Evolutionary conservation across 2,113 vertebrate genomes (phyloP), one percentile per base, ranked within the genome.

Genomic region (Strix uralensis): DNA sequence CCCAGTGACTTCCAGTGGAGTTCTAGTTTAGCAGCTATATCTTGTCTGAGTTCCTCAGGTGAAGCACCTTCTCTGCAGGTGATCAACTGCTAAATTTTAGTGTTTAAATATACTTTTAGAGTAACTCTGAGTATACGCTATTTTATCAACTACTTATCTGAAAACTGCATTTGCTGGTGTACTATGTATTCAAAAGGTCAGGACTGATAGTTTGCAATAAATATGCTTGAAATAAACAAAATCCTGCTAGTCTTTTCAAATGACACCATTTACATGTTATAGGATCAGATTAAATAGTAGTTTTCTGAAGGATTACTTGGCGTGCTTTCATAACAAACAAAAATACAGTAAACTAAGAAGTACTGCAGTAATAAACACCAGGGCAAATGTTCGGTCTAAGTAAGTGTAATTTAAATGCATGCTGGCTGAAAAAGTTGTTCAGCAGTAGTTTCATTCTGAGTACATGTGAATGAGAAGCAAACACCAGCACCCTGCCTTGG

Each of bases 11-110:
- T 97, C 92, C 97, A 89, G 1, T 98, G 98, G 97, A 98, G 94
- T 4, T 98, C 99, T 16, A 98, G 98, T 86, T 98, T 99, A 38
- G 98, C 99, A 72, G 98, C 98, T n/a, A 71, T 99, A 67, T 97
- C 98, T 27, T 99, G 97, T 22, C 71, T 97, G 7, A 70, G 55
- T 70, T 27, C 87, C 23, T 96, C 98, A 3, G 93, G 98, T 90
- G 99, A 99, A 80, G 77, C 95, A 1, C 92, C 98, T 47, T 96
- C 98, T 16, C 96, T 98, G 57, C 99, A 99, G 98, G 99, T 99
- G 59, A 91, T 94, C 52, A 69, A 27, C 47, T 86, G 85, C 61
- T 78, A 66, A 78, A 62, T 52, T 62, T 23, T 36, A 44, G 10
- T 79, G 8, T 55, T 92, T 80, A 15, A 77, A 71, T 42, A 36